phyloP scores from a whole-genome alignment of 1,140 invertebrate species.

The Spodoptera litura region DNA sequence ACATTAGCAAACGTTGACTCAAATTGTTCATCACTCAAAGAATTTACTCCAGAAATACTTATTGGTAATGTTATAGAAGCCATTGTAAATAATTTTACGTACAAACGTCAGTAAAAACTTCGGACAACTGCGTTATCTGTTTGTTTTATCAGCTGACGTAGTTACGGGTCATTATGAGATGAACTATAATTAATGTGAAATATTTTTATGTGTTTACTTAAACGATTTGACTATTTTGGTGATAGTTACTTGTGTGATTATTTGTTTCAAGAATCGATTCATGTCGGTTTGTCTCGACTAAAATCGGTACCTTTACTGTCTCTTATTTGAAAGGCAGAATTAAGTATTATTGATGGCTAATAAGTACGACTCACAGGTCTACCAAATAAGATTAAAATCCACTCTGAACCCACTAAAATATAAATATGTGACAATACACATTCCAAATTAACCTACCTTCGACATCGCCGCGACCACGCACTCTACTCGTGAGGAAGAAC shows the following conservation, averaged over 20 bases:
- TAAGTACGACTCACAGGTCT: too few relatives aligned
- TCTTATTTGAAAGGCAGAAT: too few relatives aligned
- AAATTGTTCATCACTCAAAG: conserved; percentile 86
- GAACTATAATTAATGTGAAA: conserved; percentile 21
- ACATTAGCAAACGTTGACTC: conserved; percentile 88
- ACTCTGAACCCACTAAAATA: too few relatives aligned
- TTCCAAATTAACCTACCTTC: too few relatives aligned
- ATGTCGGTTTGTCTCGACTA: background rate
- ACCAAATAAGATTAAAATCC: too few relatives aligned
- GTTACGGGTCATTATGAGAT: conserved; percentile 53
- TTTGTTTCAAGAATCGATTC: background rate
- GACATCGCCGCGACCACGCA: too few relatives aligned
- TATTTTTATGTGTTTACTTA: conserved; percentile 10
- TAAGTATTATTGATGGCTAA: too few relatives aligned
- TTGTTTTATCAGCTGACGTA: conserved; percentile 16
- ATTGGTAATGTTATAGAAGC: conserved; percentile 47
- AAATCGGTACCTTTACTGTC: too few relatives aligned
- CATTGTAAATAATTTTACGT: conserved; percentile 4
- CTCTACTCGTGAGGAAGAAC: too few relatives aligned
- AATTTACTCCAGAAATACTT: conserved; percentile 85
- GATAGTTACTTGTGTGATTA: background rate
- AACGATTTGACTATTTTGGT: background rate
- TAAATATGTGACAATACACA: too few relatives aligned
- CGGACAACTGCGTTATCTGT: conserved; percentile 33
- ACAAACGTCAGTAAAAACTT: conserved; percentile 4